Evolutionary conservation across 2,888 invertebrate species (phyloP).

Genomic region (Calephelis perditalis): DNA sequence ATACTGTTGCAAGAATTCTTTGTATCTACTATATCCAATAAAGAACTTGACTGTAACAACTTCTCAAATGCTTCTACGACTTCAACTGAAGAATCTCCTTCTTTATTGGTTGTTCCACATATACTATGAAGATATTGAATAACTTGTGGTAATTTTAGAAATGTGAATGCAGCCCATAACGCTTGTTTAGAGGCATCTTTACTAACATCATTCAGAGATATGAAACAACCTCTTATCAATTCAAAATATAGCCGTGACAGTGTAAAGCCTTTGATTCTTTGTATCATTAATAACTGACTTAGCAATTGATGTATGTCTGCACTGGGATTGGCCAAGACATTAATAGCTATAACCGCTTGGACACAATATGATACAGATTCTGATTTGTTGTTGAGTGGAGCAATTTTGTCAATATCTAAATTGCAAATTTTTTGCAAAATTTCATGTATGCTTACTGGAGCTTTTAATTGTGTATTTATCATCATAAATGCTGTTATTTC

Average conservation of each 20-base stretch:
- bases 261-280: slow-evolving; percentile 90
- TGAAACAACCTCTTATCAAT: slow-evolving; percentile 91
- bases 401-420: slow-evolving; percentile 80
- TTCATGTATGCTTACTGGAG: slow-evolving; percentile 77
- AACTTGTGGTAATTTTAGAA: slow-evolving; percentile 92
- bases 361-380: slow-evolving; percentile 85
- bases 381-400: slow-evolving; percentile 72
- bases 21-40: slow-evolving; percentile 93
- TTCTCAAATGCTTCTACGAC: slow-evolving; percentile 90
- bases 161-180: slow-evolving; percentile 96
- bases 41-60: slow-evolving; percentile 88
- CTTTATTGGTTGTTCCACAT: slow-evolving; percentile 75
- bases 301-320: slow-evolving; percentile 89
- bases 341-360: slow-evolving; percentile 90
- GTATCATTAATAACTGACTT: slow-evolving; percentile 89
- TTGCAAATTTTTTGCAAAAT: slow-evolving; percentile 79
- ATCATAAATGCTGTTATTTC: slow-evolving; percentile 82
- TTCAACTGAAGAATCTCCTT: slow-evolving; percentile 84
- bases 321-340: slow-evolving; percentile 90
- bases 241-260: slow-evolving; percentile 91
- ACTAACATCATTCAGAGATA: slow-evolving; percentile 92
- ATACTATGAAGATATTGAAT: slow-evolving; percentile 82
- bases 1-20: slow-evolving; percentile 93
- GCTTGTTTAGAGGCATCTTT: slow-evolving; percentile 89
- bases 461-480: slow-evolving; percentile 76